These are phyloP conservation scores for Chelmon rostratus DNA, from an alignment of 2,797 vertebrate genomes.

Conservation along the genomic window DNA sequence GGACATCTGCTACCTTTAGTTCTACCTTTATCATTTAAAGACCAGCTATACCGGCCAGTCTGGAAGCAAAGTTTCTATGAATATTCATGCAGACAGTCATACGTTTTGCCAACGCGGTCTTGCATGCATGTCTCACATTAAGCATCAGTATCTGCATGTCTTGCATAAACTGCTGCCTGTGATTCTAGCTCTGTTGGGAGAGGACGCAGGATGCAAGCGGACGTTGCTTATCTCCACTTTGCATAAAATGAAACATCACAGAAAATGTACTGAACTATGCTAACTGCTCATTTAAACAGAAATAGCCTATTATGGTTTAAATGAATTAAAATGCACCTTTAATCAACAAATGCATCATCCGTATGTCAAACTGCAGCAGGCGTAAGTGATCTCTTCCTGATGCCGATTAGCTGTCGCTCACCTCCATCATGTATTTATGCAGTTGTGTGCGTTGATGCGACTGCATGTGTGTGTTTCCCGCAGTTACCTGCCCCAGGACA, in stretches of 20 bases:
- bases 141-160: slow-evolving; percentile 4
- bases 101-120: slow-evolving; percentile 2
- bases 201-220: not conserved
- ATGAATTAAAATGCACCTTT: not conserved
- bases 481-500: slow-evolving; percentile 96
- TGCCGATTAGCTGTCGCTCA: not conserved
- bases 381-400: not conserved
- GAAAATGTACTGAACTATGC: not conserved
- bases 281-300: not conserved
- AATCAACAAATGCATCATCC: not conserved
- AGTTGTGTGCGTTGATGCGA: not conserved
- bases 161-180: slow-evolving; percentile 18
- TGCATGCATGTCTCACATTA: not conserved
- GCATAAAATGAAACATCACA: not conserved
- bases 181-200: slow-evolving; percentile 6
- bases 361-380: not conserved
- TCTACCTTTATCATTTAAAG: slow-evolving; percentile 1
- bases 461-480: slow-evolving; percentile 8
- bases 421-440: not conserved
- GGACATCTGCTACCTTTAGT: slow-evolving; percentile 1
- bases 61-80: not conserved
- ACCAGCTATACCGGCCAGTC: not conserved
- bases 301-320: not conserved
- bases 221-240: not conserved
- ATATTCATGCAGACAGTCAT: slow-evolving; percentile 25